Percentiles rank a stretch among this genome's conserved stretches.
These are phyloP conservation scores for Corythoichthys intestinalis DNA, from an alignment of 2,113 vertebrate species.

Conservation along the genomic window DNA sequence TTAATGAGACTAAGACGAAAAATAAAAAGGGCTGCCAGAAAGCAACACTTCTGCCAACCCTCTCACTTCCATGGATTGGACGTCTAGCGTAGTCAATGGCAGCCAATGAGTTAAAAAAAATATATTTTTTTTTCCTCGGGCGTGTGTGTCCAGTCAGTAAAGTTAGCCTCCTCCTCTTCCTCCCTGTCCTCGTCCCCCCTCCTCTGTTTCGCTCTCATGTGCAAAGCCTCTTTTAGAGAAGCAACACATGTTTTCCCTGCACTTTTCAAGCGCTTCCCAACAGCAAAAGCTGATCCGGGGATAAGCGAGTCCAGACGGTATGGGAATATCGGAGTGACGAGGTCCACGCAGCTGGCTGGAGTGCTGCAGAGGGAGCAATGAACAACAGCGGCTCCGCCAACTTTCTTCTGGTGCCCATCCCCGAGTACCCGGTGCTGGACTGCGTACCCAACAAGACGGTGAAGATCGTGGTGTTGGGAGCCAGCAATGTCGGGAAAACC, in stretches of 20 bases:
- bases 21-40: too few relatives aligned
- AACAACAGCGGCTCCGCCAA: conserved; percentile 80
- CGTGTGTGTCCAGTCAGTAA: not conserved
- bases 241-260: too few relatives aligned
- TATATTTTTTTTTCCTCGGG: not conserved
- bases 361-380: conserved; percentile 70
- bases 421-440: conserved; percentile 81
- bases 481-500: conserved; percentile 87
- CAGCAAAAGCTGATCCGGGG: not conserved
- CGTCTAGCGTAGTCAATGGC: too few relatives aligned
- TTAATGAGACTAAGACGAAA: too few relatives aligned
- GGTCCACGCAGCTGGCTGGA: conserved; percentile 70
- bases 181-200: not conserved
- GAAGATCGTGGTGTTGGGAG: conserved; percentile 88
- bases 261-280: too few relatives aligned
- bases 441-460: conserved; percentile 82
- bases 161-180: conserved; percentile 22
- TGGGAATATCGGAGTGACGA: conserved; percentile 9
- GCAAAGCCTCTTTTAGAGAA: not conserved
- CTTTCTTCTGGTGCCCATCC: conserved; percentile 88
- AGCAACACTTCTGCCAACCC: too few relatives aligned
- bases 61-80: too few relatives aligned
- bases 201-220: not conserved
- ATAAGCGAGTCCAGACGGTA: not conserved
- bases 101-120: not conserved